phyloP scores from a whole-genome alignment of 2,797 vertebrate genomes.

The Nannoperca australis region DNA sequence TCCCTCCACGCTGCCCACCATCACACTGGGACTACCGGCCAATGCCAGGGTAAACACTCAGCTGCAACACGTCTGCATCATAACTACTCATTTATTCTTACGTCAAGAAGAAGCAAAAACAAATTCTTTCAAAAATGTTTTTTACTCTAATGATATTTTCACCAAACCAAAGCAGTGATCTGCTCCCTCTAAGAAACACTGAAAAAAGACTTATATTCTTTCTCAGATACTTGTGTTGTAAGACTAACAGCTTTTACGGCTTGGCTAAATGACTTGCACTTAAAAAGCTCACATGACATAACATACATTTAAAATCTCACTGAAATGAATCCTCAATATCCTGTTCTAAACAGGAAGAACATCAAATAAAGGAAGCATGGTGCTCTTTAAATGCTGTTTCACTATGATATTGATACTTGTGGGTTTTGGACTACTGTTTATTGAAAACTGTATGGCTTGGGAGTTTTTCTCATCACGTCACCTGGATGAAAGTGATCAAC shows the following conservation, averaged over 20 bases:
- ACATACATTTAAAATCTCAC: constrained; percentile 7
- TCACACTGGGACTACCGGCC: constrained; percentile 93
- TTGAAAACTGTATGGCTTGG: neutral
- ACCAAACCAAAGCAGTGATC: neutral
- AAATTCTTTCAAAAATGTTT: neutral
- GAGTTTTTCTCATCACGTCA: neutral
- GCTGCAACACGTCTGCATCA: neutral
- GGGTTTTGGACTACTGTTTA: neutral
- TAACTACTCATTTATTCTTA: neutral
- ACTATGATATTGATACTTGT: neutral
- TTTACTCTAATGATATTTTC: neutral
- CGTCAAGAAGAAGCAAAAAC: neutral
- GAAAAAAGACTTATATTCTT: neutral
- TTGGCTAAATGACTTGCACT: neutral
- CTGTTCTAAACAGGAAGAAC: constrained; percentile 19
- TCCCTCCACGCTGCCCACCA: constrained; percentile 89
- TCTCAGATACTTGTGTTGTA: neutral
- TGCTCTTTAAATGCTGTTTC: constrained; percentile 13
- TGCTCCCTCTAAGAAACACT: neutral
- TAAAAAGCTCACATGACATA: neutral
- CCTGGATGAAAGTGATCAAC: neutral
- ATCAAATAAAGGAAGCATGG: constrained; percentile 5
- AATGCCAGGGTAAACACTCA: constrained; percentile 86
- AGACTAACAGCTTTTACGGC: no score
- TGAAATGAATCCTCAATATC: neutral